Evolutionary conservation across 1,140 invertebrate species (phyloP), one percentile per base, ranked within the genome.

Genomic region (Diorhabda sublineata): DNA sequence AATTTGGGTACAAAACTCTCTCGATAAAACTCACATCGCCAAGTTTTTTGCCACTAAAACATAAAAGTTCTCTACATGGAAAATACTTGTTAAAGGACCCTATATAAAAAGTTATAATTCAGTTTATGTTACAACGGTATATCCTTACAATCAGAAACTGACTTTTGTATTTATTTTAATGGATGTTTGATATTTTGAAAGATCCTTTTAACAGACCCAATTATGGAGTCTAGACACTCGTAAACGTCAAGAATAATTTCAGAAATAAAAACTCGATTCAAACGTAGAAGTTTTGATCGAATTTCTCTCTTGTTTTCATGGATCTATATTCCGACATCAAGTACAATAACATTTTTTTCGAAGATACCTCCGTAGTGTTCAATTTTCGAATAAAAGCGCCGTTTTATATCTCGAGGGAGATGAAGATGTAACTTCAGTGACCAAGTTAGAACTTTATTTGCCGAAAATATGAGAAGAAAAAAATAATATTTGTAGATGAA

Each of bases 241-340:
- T 61, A 61, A 61, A 61, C 6, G 42, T 61, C 26, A 11, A 7
- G 11, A 61, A 7, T 42, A 42, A 8, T 61, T 61, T 41, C 59
- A 8, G 42, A 11, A 61, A 11, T 26, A 8, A 61, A 61, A 43
- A 61, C 26, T 61, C 42, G 8, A 61, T 61, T 41, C 59, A 61
- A 61, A 8, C 8, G 3, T 6, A 42, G 8, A 61, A 61, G 6
- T 42, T 61, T 42, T 61, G 11, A 26, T 64, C 44, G 41, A 87
- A 91, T 70, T 52, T 52, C n/a, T 52, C 47, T 52, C 47, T 52
- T 52, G 47, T 52, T 52, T 52, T 52, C 47, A 52, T 52, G n/a
- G 47, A 52, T 52, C 47, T n/a, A 52, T 52, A 52, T 52, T 52
- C 47, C 47, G 47, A n/a, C 47, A 52, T n/a, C n/a, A 6, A 52